Percentiles rank a stretch among this genome's conserved stretches.
Evolutionary conservation across 2,113 vertebrate genomes (phyloP).

Genomic region (Pangasianodon gigas): DNA sequence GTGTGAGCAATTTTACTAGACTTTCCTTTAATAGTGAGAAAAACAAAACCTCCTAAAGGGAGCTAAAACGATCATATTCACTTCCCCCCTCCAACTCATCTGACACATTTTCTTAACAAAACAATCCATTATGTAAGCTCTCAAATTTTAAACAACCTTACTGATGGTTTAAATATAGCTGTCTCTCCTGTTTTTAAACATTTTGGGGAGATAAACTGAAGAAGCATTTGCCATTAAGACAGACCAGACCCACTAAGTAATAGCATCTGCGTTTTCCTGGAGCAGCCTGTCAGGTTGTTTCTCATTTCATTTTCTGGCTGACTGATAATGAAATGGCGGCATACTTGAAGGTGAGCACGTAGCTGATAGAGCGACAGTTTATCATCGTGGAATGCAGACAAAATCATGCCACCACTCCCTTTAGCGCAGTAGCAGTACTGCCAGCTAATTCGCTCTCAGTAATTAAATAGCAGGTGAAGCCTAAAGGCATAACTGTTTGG

Average conservation of each 20-base stretch:
- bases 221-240: neutral
- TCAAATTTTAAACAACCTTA: neutral
- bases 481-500: neutral
- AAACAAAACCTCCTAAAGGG: neutral
- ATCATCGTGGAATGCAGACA: conserved; percentile 12
- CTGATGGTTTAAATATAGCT: neutral
- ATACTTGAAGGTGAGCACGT: conserved; percentile 30
- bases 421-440: neutral
- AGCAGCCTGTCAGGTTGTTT: conserved; percentile 40
- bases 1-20: neutral
- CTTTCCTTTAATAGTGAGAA: neutral
- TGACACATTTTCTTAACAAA: neutral
- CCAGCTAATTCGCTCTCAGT: conserved; percentile 6
- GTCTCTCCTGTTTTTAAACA: neutral
- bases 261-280: conserved; percentile 54
- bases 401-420: conserved; percentile 1
- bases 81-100: neutral
- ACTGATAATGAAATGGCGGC: conserved; percentile 51
- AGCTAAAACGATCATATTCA: conserved; percentile 5
- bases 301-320: conserved; percentile 58
- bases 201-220: neutral
- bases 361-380: conserved; percentile 10
- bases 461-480: conserved; percentile 26
- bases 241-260: conserved; percentile 31
- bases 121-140: neutral